Percentiles rank a stretch among this genome's conserved stretches.
phyloP scores from a whole-genome alignment of 1,140 invertebrate species.

The Epicauta chinensis region DNA sequence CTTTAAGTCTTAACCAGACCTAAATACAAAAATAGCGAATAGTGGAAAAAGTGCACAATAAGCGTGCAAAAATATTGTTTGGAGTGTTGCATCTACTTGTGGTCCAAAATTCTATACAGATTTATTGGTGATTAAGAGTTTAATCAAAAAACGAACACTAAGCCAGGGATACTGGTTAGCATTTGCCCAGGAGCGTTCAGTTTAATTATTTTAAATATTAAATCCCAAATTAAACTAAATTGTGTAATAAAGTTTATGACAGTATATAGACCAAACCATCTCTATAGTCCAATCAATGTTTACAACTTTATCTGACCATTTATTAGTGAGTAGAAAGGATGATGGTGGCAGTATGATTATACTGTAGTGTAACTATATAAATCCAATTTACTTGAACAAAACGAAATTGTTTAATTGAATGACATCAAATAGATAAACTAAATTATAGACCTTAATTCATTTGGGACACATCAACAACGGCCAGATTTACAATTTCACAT shows the following conservation, averaged over 20 bases:
- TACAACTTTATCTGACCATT: slow-evolving; percentile 14
- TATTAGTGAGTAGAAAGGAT: not conserved
- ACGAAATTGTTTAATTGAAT: slow-evolving; percentile 22
- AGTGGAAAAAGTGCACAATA: too few relatives aligned
- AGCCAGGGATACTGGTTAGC: too few relatives aligned
- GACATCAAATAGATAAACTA: slow-evolving; percentile 26
- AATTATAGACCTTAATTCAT: slow-evolving; percentile 35
- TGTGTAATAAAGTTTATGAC: slow-evolving; percentile 10
- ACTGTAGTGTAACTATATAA: slow-evolving; percentile 13
- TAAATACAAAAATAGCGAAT: too few relatives aligned
- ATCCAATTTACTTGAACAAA: slow-evolving; percentile 16
- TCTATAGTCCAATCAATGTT: slow-evolving; percentile 11
- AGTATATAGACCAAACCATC: not conserved
- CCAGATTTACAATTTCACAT: slow-evolving; percentile 38
- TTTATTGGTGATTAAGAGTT: too few relatives aligned
- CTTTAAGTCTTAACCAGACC: too few relatives aligned
- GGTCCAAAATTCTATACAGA: too few relatives aligned
- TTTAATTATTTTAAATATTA: slow-evolving; percentile 10
- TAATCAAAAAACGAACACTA: too few relatives aligned
- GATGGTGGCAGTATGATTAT: not conserved
- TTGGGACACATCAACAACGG: slow-evolving; percentile 32
- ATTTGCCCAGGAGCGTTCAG: too few relatives aligned
- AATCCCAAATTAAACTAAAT: slow-evolving; percentile 6
- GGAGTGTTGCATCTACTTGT: too few relatives aligned
- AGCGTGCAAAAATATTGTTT: too few relatives aligned